These are phyloP conservation scores for Ctenomys sociabilis DNA, from an alignment of 2,113 vertebrate genomes.

Conservation along the genomic window DNA sequence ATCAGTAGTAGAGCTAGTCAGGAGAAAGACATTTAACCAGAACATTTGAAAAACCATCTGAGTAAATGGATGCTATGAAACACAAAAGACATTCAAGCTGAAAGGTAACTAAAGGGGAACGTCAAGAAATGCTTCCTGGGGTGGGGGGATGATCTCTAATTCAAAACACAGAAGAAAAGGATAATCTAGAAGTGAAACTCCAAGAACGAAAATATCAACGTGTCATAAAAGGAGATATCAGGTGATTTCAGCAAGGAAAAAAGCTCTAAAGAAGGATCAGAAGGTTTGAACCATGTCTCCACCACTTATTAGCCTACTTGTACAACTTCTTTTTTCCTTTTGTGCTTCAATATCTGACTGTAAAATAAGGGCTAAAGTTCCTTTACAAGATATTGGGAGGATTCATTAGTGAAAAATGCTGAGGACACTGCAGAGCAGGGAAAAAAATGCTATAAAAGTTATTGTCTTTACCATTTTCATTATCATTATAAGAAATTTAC, in stretches of 20 bases:
- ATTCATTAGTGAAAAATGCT: not conserved
- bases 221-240: not conserved
- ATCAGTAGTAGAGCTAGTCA: not conserved
- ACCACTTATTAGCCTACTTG: not conserved
- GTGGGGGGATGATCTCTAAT: not conserved
- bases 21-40: not conserved
- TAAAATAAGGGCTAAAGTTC: conserved; percentile 22
- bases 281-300: not conserved
- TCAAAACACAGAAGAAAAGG: not conserved
- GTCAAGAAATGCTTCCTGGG: not conserved
- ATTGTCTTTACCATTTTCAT: not conserved
- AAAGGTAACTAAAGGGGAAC: not conserved
- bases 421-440: not conserved
- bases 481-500: not conserved
- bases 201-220: not conserved
- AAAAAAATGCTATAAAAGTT: not conserved
- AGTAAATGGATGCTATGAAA: not conserved
- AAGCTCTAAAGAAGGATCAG: not conserved
- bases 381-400: not conserved
- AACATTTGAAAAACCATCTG: not conserved
- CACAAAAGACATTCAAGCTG: not conserved
- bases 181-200: not conserved
- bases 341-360: not conserved
- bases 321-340: conserved; percentile 25
- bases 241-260: not conserved